phyloP scores from a whole-genome alignment of 2,113 vertebrate species.

The Rhinopomastus cyanomelas region DNA sequence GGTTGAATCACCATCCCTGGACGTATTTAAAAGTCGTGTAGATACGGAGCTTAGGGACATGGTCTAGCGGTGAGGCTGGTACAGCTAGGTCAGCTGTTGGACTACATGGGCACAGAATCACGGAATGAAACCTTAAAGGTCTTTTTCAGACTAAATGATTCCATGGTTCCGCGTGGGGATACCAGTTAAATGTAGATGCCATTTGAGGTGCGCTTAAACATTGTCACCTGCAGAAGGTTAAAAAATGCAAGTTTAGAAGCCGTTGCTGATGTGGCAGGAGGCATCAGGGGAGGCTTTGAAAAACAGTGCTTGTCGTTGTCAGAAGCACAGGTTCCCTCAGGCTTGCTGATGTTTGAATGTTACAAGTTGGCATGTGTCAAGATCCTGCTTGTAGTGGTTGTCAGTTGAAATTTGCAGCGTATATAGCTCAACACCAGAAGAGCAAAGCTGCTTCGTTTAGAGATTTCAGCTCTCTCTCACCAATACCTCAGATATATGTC shows the following conservation, averaged over 20 bases:
- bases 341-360: background rate
- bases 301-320: rapidly evolving
- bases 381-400: background rate
- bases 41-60: no score
- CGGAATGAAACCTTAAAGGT: no score
- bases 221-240: background rate
- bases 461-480: background rate
- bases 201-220: rapidly evolving
- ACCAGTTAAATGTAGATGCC: rapidly evolving
- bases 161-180: no score
- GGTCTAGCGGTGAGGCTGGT: no score
- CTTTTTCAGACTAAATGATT: no score
- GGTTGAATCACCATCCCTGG: no score
- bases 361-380: background rate
- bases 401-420: background rate
- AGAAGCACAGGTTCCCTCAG: background rate
- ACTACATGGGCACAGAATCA: no score
- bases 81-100: no score
- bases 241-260: rapidly evolving
- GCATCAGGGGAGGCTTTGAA: background rate
- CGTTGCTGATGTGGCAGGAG: no score
- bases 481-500: rapidly evolving
- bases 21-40: no score
- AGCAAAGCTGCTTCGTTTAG: background rate
- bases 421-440: background rate